A percentile compares a stretch with the other conserved stretches of the same genome.
Evolutionary conservation across 2,113 vertebrate species (phyloP).

Genomic region (Deroptyus accipitrinus): DNA sequence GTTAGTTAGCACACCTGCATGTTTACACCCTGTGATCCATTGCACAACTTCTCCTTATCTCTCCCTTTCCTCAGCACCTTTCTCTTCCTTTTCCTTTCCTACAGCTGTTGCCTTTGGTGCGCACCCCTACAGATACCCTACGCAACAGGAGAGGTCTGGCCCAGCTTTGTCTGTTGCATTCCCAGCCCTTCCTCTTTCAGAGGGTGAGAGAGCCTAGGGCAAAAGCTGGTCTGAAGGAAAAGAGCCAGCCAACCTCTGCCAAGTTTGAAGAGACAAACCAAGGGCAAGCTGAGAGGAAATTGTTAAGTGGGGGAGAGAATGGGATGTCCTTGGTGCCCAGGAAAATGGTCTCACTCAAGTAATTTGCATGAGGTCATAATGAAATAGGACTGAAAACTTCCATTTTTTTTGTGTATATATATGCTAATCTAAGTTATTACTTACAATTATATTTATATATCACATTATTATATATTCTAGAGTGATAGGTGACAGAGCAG

Average conservation of each 20-base stretch:
- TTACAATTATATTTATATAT: neutral
- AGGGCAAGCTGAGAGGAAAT: conserved; percentile 69
- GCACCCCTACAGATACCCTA: neutral
- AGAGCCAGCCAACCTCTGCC: conserved; percentile 33
- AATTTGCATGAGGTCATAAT: conserved; percentile 3
- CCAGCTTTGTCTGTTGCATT: neutral
- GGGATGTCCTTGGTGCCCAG: conserved; percentile 31
- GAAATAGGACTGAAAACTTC: neutral
- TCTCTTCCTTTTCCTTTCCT: conserved; percentile 30
- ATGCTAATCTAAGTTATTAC: neutral
- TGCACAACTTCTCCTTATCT: conserved; percentile 29
- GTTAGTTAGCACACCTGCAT: conserved; percentile 1
- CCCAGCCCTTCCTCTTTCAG: neutral
- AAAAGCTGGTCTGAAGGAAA: neutral
- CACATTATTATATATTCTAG: neutral
- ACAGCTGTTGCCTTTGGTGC: neutral
- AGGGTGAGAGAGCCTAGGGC: neutral
- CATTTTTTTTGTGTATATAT: neutral
- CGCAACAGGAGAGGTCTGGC: neutral
- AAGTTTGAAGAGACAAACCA: conserved; percentile 66
- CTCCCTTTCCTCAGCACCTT: neutral
- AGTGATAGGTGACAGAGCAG: neutral
- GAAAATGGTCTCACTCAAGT: conserved; percentile 51
- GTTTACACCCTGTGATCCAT: neutral
- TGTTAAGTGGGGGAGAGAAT: conserved; percentile 50